These are phyloP conservation scores for Syrmaticus mikado DNA, from an alignment of 2,113 vertebrate species.

Conservation along the genomic window DNA sequence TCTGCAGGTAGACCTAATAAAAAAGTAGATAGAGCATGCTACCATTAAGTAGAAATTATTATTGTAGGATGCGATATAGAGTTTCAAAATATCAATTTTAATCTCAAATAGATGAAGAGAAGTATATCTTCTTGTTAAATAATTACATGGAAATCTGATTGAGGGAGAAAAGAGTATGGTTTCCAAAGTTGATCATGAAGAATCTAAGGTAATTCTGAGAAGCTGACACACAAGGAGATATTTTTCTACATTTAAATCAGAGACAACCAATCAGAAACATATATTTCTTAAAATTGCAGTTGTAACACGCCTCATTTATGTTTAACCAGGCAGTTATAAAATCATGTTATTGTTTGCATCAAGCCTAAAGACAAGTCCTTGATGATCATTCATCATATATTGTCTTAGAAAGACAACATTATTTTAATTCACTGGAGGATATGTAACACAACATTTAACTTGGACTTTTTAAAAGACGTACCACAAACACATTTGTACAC, in stretches of 20 bases:
- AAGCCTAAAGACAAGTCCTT: neutral
- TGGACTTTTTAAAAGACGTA: neutral
- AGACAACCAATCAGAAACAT: neutral
- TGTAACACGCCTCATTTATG: neutral
- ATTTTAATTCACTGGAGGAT: neutral
- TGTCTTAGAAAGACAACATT: neutral
- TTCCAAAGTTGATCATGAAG: neutral
- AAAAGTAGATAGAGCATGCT: neutral
- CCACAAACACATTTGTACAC: neutral
- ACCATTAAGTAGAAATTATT: neutral
- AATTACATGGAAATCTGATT: neutral
- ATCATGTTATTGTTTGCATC: neutral
- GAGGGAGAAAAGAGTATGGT: fast-evolving
- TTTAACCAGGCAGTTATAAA: neutral
- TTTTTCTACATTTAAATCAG: neutral
- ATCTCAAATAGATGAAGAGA: neutral
- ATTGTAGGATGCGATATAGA: neutral
- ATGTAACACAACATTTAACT: neutral
- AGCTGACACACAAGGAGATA: neutral
- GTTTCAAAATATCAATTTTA: neutral
- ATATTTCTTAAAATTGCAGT: conserved; percentile 7
- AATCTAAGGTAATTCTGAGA: conserved; percentile 5
- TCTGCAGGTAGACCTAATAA: neutral
- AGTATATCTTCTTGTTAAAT: neutral
- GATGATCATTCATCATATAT: neutral